Base-by-base conservation (phyloP, 2,888 invertebrate genomes). In the Tuberolachnus salignus region DNA sequence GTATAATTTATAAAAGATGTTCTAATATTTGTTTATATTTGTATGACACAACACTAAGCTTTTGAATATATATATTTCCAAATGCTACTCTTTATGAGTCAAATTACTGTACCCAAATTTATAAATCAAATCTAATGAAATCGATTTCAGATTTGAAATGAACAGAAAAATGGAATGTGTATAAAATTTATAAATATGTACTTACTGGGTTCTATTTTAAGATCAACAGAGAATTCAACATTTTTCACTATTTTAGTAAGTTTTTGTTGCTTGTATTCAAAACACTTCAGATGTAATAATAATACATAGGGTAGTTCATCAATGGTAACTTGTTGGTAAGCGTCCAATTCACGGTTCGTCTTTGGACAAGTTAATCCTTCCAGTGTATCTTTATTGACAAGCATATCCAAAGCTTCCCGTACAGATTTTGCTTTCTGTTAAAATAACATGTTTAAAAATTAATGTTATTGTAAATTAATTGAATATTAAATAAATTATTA, bases 221-320 rank as follows among this genome's bases (percentile, higher is more conserved):
- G 88, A 85, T 95, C 94, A 73, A 95, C 89, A 0, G 94, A 92
- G 86, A 94, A 97, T 84, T 95, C 94, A 19, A 98, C 90, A 81
- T 91, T 92, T 87, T 97, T 98, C 82, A 94, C 88, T 80, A 97
- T 93, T 87, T 98, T 98, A 74, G 94, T 94, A 85, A 94, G 93
- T 21, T 94, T 95, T 82, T 95, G 94, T 61, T 86, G 83, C 84
- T 93, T 92, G 83, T 94, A 92, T 85, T 97, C 94, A 87, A 98
- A 97, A 87, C 95, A 94, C 86, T 98, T 98, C 80, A 98, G 89
- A 86, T 98, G 97, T 82, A 98, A 87, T 83, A 98, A 90, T 64
- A 98, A 88, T 1, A 97, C 93, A 8, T 93, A 90, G 0, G 97
- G 98, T 81, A 97, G 86, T 85, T 94, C 93, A 84, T 97, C 97